Evolutionary conservation across 2,888 invertebrate genomes (phyloP), one percentile per base, ranked within the genome.

Genomic region (Candidula unifasciata): DNA sequence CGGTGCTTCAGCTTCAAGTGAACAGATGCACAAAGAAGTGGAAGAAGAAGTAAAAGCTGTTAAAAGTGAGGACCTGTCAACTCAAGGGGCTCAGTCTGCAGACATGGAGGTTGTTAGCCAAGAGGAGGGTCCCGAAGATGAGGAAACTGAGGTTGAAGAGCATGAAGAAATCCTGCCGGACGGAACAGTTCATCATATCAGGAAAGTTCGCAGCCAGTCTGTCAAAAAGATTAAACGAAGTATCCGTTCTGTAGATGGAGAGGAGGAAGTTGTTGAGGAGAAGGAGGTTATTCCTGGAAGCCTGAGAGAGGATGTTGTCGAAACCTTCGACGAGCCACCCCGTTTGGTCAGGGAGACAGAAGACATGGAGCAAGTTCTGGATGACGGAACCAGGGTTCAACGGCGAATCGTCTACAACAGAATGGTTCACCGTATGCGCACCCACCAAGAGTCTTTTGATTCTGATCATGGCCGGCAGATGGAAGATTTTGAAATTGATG

Each of bases 331-430:
- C 68, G 88, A 87, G 66, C 89, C 89, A 57, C 89, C 90, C 52
- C 86, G 88, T 54, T 80, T 86, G 60, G 88, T 91, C 30, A 86
- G 87, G 3, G 88, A 89, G 52, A 86, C 89, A 0, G 90, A 92
- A 74, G 89, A 89, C 33, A 88, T 92, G 33, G 91, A 92, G 79
- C 88, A 91, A 76, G 83, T 86, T 2, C 80, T 91, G 16, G 89
- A 90, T n/a, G 91, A 91, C 90, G 93, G 93, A 24, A 89, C 90
- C 21, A 87, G 86, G 16, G 90, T 92, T 3, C 90, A 88, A 71
- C 87, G 90, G 30, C 89, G 90, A 66, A 88, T 93, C 8, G 88
- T 91, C 18, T 89, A 91, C 85, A 92, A 89, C 82, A 89, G 91
- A 71, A 90, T 91, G 89, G 90, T 90, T 3, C 91, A 91, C 73